These are phyloP conservation scores for Mycteria americana DNA, from an alignment of 2,797 vertebrate genomes.

Conservation along the genomic window DNA sequence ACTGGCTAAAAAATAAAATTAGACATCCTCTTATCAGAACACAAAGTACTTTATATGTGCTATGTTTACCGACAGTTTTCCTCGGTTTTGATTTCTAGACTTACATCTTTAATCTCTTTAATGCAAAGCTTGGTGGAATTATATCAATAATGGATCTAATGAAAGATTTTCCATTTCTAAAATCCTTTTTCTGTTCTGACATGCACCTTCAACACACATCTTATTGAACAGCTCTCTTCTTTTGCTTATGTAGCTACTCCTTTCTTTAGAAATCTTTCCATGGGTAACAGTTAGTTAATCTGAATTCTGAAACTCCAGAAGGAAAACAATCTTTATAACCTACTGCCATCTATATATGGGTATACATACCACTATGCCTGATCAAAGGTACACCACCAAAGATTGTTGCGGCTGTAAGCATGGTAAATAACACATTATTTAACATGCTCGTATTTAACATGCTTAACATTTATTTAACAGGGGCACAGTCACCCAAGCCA, in stretches of 20 bases:
- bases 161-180: conserved; percentile 47
- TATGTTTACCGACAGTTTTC: neutral
- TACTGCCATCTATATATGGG: neutral
- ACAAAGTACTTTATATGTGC: neutral
- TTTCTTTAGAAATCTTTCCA: neutral
- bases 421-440: neutral
- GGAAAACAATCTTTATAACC: neutral
- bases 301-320: neutral
- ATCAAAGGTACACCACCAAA: neutral
- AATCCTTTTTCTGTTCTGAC: neutral
- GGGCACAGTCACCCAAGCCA: neutral
- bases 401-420: neutral
- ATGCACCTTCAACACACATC: neutral
- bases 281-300: neutral
- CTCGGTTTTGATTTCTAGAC: neutral
- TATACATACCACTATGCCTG: neutral
- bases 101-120: neutral
- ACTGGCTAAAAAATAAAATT: neutral
- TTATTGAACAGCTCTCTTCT: neutral
- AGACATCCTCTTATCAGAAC: neutral
- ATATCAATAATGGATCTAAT: neutral
- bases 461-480: neutral
- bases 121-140: neutral
- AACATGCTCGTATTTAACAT: neutral
- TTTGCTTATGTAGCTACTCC: neutral